Evolutionary conservation across 2,888 invertebrate species (phyloP).

Genomic region (Geotrupes spiniger): DNA sequence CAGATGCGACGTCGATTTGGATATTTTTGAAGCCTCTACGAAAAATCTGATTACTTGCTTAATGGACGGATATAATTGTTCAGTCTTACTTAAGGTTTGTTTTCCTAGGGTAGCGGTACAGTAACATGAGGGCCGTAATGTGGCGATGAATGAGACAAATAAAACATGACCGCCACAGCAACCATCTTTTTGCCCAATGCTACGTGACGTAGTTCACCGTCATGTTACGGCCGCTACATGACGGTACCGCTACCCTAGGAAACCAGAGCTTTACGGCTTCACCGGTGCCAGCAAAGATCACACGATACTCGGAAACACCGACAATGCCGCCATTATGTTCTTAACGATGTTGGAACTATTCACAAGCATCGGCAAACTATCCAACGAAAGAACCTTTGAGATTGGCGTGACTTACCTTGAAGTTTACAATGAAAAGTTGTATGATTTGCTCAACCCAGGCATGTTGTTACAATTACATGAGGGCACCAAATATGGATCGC

Average conservation of each 20-base stretch:
- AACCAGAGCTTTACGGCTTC: constrained; percentile 92
- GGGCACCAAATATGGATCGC: constrained; percentile 73
- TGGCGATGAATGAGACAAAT: too few relatives aligned
- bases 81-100: constrained; percentile 96
- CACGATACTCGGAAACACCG: constrained; percentile 83
- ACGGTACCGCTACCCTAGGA: too few relatives aligned
- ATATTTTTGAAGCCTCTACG: constrained; percentile 78
- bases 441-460: constrained; percentile 74
- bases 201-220: too few relatives aligned
- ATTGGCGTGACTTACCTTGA: constrained; percentile 75
- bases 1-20: constrained; percentile 60
- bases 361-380: constrained; percentile 65
- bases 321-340: constrained; percentile 84
- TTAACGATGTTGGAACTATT: constrained; percentile 87
- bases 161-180: too few relatives aligned
- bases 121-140: too few relatives aligned
- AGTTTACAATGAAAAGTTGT: constrained; percentile 91
- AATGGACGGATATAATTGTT: constrained; percentile 73
- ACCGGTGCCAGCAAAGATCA: constrained; percentile 95
- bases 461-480: constrained; percentile 77
- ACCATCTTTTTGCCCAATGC: too few relatives aligned
- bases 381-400: constrained; percentile 75
- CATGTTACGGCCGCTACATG: too few relatives aligned
- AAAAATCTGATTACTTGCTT: constrained; percentile 71
- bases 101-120: too few relatives aligned